phyloP scores from a whole-genome alignment of 2,888 invertebrate species.

The Meandrusa payeni region DNA sequence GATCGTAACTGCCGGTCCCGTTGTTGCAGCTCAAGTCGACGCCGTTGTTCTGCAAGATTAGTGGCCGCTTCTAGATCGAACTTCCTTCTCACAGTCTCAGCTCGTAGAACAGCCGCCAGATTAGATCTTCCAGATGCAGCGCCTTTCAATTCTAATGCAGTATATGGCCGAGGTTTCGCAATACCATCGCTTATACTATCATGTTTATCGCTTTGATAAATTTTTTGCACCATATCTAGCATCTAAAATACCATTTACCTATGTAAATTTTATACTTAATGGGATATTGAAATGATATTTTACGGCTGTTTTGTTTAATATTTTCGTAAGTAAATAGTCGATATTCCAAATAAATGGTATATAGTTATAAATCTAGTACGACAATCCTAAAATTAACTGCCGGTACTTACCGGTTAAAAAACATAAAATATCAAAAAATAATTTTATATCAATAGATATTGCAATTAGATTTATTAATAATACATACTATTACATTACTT shows the following conservation, averaged over 20 bases:
- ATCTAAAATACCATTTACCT: constrained; percentile 61
- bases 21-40: constrained; percentile 79
- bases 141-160: constrained; percentile 62
- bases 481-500: too few relatives aligned
- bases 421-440: too few relatives aligned
- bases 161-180: constrained; percentile 65
- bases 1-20: constrained; percentile 81
- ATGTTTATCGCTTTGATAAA: constrained; percentile 60
- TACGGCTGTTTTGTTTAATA: too few relatives aligned
- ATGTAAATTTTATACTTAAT: too few relatives aligned
- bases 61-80: constrained; percentile 83
- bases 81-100: constrained; percentile 81
- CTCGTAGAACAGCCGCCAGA: constrained; percentile 84
- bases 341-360: not conserved
- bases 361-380: too few relatives aligned
- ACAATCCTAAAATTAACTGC: too few relatives aligned
- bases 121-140: constrained; percentile 78
- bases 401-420: too few relatives aligned
- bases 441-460: too few relatives aligned
- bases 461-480: too few relatives aligned
- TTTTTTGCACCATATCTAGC: constrained; percentile 59
- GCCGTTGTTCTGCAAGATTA: constrained; percentile 80
- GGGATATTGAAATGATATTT: not conserved
- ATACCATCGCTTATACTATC: constrained; percentile 44
- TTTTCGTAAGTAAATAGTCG: too few relatives aligned